Conservation (phyloP, 2,113 vertebrate genomes). For the Kobus ellipsiprymnus region DNA sequence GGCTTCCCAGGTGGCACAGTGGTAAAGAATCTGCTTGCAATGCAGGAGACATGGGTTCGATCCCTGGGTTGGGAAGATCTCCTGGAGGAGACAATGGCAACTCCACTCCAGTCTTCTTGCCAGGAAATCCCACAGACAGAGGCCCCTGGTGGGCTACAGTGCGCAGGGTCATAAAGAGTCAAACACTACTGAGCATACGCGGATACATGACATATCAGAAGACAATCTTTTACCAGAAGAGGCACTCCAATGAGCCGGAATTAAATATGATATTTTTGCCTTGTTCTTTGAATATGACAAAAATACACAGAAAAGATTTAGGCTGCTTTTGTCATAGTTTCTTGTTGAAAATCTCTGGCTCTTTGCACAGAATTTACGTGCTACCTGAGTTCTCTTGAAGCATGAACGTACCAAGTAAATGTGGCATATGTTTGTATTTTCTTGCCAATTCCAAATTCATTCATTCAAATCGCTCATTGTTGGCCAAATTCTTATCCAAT, state of each 20-base stretch:
- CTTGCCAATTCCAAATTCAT: slow-evolving; percentile 65
- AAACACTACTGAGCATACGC: not conserved
- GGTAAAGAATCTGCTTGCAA: not conserved
- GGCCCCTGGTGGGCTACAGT: not conserved
- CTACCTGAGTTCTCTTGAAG: slow-evolving; percentile 62
- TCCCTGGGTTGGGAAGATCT: not conserved
- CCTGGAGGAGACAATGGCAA: not conserved
- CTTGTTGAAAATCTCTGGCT: slow-evolving; percentile 25
- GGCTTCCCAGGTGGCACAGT: not conserved
- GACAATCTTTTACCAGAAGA: not conserved
- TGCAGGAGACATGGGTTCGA: not conserved
- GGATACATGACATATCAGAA: not conserved
- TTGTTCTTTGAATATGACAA: slow-evolving; percentile 10
- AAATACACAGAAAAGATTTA: not conserved
- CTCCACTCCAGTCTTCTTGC: not conserved
- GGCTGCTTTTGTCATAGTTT: not conserved
- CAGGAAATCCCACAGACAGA: not conserved
- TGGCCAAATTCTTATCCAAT: slow-evolving; percentile 59
- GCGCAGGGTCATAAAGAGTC: not conserved
- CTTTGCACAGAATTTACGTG: not conserved
- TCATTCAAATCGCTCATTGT: slow-evolving; percentile 64
- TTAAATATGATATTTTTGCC: not conserved
- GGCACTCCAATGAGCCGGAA: not conserved
- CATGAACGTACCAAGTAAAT: slow-evolving; percentile 38
- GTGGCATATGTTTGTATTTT: slow-evolving; percentile 56